These are phyloP conservation scores for Manis crassicaudata DNA, from an alignment of 2,797 vertebrate species.

Conservation along the genomic window DNA sequence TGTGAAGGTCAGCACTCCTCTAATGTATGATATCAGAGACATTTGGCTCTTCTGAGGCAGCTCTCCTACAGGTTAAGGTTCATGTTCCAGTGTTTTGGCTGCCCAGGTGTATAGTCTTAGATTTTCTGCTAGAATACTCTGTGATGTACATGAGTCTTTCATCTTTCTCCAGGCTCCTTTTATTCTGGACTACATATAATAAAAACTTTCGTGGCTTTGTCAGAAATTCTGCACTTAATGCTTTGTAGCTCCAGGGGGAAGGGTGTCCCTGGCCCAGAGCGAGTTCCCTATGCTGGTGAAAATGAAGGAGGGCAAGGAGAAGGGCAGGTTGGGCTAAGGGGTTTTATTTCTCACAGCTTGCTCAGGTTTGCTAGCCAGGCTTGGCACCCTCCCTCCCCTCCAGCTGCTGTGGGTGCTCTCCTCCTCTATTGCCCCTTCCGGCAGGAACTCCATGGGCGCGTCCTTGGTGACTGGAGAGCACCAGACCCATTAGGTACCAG, in stretches of 20 bases:
- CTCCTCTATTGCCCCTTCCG: no score
- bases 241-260: not conserved
- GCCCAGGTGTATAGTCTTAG: not conserved
- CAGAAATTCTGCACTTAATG: slow-evolving; percentile 10
- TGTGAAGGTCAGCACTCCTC: not conserved
- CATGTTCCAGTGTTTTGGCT: not conserved
- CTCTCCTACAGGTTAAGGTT: not conserved
- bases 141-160: not conserved
- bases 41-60: not conserved
- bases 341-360: no score
- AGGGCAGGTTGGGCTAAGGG: no score
- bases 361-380: no score
- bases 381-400: no score
- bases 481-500: no score
- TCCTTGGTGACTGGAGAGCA: no score
- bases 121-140: not conserved
- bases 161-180: not conserved
- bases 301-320: no score
- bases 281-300: no score
- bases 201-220: not conserved
- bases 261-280: no score
- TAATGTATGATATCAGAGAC: not conserved
- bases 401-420: no score
- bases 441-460: no score
- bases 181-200: not conserved